Percentiles rank a stretch among this genome's conserved stretches.
Conservation (phyloP, 2,113 vertebrate genomes). For the Scatophagus argus region DNA sequence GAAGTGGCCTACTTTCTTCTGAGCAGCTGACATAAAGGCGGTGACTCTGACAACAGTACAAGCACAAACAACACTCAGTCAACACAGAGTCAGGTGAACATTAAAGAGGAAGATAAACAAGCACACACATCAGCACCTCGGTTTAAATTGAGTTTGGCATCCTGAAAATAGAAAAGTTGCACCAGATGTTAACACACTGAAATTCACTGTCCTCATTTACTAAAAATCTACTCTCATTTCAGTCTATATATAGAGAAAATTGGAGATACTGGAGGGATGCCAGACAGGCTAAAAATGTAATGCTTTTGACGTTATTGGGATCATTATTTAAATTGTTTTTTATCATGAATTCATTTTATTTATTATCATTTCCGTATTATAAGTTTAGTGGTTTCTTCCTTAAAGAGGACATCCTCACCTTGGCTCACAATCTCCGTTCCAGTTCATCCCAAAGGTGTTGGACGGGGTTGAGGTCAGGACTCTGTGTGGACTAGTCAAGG, state of each 20-base stretch:
- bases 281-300: not conserved
- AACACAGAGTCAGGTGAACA: constrained; percentile 26
- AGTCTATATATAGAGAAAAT: constrained; percentile 3
- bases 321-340: too few species aligned
- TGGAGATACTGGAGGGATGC: not conserved
- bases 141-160: constrained; percentile 12
- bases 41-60: constrained; percentile 54
- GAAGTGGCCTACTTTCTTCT: constrained; percentile 67
- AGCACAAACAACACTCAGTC: constrained; percentile 32
- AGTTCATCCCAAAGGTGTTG: too few species aligned
- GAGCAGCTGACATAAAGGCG: constrained; percentile 54
- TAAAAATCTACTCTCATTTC: constrained; percentile 17
- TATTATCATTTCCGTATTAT: too few species aligned
- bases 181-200: constrained; percentile 21
- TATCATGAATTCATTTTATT: too few species aligned
- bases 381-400: not conserved
- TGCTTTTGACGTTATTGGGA: not conserved
- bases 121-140: not conserved
- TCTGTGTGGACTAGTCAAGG: too few species aligned
- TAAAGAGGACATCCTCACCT: constrained; percentile 28
- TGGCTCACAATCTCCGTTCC: too few species aligned
- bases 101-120: constrained; percentile 43
- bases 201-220: constrained; percentile 9
- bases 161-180: constrained; percentile 32
- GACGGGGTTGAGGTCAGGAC: too few species aligned